Evolutionary conservation across 2,113 vertebrate genomes (phyloP).

Genomic region (Lucifuga dentata): DNA sequence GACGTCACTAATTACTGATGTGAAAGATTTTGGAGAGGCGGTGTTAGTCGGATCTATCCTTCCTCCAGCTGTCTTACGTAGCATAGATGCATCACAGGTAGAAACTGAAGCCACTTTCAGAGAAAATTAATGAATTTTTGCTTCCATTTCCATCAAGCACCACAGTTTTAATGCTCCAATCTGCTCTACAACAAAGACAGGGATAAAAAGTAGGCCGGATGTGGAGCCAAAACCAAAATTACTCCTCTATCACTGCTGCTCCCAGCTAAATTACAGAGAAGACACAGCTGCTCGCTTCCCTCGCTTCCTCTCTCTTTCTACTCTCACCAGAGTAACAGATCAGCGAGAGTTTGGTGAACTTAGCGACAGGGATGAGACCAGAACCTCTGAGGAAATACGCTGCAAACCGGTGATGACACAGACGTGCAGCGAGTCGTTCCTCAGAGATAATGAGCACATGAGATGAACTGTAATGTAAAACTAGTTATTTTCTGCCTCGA

Average conservation of each 20-base stretch:
- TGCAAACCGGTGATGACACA: slow-evolving; percentile 43
- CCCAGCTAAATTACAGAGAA: slow-evolving; percentile 66
- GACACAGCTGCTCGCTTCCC: slow-evolving; percentile 59
- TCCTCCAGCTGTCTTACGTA: too few species aligned
- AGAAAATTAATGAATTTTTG: slow-evolving; percentile 13
- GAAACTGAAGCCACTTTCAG: slow-evolving; percentile 8
- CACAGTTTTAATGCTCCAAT: slow-evolving; percentile 34
- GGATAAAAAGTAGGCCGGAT: slow-evolving; percentile 53
- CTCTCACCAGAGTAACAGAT: slow-evolving; percentile 53
- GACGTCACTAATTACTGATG: too few species aligned
- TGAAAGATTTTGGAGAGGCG: neutral
- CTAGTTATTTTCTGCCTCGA: slow-evolving; percentile 54
- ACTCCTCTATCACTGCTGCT: slow-evolving; percentile 59
- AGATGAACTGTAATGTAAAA: slow-evolving; percentile 51
- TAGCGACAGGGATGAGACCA: slow-evolving; percentile 35
- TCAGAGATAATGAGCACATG: slow-evolving; percentile 44
- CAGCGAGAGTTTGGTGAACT: slow-evolving; percentile 48
- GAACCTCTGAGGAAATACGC: slow-evolving; percentile 40
- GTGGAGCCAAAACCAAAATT: slow-evolving; percentile 67
- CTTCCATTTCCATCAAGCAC: slow-evolving; percentile 15
- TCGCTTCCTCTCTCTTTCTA: slow-evolving; percentile 56
- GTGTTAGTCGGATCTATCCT: neutral
- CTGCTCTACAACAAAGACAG: slow-evolving; percentile 29
- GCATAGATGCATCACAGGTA: slow-evolving; percentile 8
- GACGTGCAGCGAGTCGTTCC: slow-evolving; percentile 33